Percentiles rank a stretch among this genome's conserved stretches.
Evolutionary conservation across 2,888 invertebrate species (phyloP).

Genomic region (Physocephala rufipes): DNA sequence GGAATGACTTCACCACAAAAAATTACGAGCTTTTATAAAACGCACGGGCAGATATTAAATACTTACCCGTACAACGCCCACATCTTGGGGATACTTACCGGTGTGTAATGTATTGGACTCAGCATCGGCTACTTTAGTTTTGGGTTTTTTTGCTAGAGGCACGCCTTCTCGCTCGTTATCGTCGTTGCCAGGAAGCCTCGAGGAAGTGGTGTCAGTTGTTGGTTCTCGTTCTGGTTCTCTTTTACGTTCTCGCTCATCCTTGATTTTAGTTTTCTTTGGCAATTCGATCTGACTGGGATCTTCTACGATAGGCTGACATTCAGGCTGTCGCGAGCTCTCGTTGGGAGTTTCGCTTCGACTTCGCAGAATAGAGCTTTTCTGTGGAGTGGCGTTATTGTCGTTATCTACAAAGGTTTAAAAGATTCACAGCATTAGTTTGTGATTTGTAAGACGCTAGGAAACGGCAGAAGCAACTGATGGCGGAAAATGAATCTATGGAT

Average conservation of each 20-base stretch:
- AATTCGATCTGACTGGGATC: constrained; percentile 23
- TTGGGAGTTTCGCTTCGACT: constrained; percentile 47
- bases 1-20: background rate
- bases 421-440: too few species aligned
- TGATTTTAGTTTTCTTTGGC: constrained; percentile 58
- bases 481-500: background rate
- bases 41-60: too few species aligned
- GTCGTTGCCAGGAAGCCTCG: constrained; percentile 66
- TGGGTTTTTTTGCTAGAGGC: constrained; percentile 73
- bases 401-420: constrained; percentile 61
- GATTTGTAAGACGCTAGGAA: background rate
- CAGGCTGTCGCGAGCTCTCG: constrained; percentile 53
- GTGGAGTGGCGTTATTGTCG: constrained; percentile 72
- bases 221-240: too few species aligned
- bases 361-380: constrained; percentile 52
- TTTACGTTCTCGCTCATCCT: constrained; percentile 55
- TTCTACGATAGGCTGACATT: constrained; percentile 9
- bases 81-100: constrained; percentile 71
- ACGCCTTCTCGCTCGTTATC: constrained; percentile 63
- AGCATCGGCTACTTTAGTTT: constrained; percentile 85
- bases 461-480: background rate
- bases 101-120: constrained; percentile 92
- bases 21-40: background rate
- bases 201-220: constrained; percentile 35
- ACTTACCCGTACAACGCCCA: too few species aligned